phyloP scores from a whole-genome alignment of 2,113 vertebrate genomes.

The Eudyptes chrysolophus region DNA sequence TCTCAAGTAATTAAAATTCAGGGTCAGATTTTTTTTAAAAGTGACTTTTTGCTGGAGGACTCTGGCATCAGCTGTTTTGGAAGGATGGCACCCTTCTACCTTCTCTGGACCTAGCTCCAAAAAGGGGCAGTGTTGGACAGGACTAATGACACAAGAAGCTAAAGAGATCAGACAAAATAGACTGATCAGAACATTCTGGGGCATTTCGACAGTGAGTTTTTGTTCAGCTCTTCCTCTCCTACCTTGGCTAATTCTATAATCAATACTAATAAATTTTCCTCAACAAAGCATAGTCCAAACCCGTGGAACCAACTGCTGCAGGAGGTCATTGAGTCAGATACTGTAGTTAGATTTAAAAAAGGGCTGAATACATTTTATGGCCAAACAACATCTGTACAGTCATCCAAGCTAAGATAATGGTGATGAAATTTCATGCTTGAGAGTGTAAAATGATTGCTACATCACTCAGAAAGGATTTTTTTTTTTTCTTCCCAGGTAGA shows the following conservation, averaged over 20 bases:
- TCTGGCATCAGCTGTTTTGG: neutral
- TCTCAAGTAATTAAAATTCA: neutral
- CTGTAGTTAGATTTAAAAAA: slow-evolving; percentile 41
- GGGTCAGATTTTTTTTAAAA: neutral
- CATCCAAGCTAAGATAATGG: slow-evolving; percentile 70
- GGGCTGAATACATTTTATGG: slow-evolving; percentile 60
- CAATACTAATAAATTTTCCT: slow-evolving; percentile 3
- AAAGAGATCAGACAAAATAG: neutral
- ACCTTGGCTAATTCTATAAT: neutral
- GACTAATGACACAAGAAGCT: neutral
- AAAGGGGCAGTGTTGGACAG: neutral
- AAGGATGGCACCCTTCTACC: neutral
- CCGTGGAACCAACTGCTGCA: slow-evolving; percentile 11
- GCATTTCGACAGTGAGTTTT: neutral
- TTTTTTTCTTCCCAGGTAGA: slow-evolving; percentile 48
- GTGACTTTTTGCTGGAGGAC: neutral
- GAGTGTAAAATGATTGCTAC: slow-evolving; percentile 73
- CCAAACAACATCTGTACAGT: slow-evolving; percentile 70
- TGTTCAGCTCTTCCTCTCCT: neutral
- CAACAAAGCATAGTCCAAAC: neutral
- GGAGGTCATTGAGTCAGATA: slow-evolving; percentile 46
- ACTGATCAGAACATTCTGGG: neutral
- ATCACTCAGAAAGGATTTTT: too few species aligned
- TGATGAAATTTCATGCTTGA: slow-evolving; percentile 76
- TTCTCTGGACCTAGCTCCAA: neutral